Evolutionary conservation across 2,888 invertebrate genomes (phyloP), one percentile per base, ranked within the genome.

Genomic region (Xanthorhoe designata): DNA sequence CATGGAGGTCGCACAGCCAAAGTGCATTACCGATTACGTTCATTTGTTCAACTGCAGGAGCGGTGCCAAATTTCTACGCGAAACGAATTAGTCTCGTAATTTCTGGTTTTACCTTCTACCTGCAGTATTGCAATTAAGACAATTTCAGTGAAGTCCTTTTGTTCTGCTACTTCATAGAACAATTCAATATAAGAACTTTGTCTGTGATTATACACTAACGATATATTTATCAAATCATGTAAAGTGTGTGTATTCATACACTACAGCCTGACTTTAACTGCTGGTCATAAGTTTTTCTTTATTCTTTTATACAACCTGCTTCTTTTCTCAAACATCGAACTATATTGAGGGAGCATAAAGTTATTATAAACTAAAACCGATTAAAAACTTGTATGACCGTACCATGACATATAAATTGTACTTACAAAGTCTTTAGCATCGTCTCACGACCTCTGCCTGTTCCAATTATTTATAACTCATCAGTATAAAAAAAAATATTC

Each of bases 1-100:
- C 80, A 81, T 75, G 74, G 69, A 74, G 74, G 75, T 72, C 59
- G 54, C 76, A 53, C 72, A 78, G 75, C 76, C 76, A 80, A 77
- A 80, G 78, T 78, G 79, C 79, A 80, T 78, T 75, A 74, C 55
- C 77, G 75, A 79, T 80, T 78, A 77, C 72, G 74, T 71, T 69
- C 70, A 70, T 71, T 72, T 68, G 71, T 70, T 67, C 70, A 63
- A 64, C 69, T 52, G 61, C 58, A 61, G 69, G 62, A 60, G 32
- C 58, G 49, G 65, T 69, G 70, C 72, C 62, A 67, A 68, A 68
- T 64, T 68, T 71, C 64, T 73, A 66, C 60, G 58, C 71, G 61
- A 61, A 69, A 69, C 54, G 70, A 75, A 68, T 66, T 64, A 66
- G 66, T 67, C 66, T 64, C 61, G 70, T 68, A 70, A 71, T 72